Percentiles rank a stretch among this genome's conserved stretches.
Evolutionary conservation across 2,113 vertebrate species (phyloP).

Genomic region (Triplophysa tibetana): DNA sequence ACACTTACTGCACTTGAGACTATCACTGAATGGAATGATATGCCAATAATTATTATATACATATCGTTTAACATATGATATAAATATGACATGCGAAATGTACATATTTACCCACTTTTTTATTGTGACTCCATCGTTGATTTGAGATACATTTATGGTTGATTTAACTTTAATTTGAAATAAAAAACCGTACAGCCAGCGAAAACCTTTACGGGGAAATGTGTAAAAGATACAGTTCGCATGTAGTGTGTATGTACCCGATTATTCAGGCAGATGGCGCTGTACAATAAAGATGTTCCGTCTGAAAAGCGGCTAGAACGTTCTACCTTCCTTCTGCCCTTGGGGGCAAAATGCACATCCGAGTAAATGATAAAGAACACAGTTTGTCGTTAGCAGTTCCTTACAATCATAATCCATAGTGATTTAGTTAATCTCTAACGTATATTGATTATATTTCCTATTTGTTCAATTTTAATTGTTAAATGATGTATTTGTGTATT

Average conservation of each 20-base stretch:
- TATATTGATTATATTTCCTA: background rate
- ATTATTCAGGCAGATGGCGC: slow-evolving; percentile 55
- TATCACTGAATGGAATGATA: background rate
- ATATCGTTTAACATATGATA: too few relatives aligned
- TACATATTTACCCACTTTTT: too few relatives aligned
- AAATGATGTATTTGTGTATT: background rate
- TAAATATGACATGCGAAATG: too few relatives aligned
- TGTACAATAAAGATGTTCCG: slow-evolving; percentile 50
- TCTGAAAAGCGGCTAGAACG: slow-evolving; percentile 28
- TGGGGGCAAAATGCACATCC: slow-evolving; percentile 34
- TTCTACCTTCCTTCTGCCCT: slow-evolving; percentile 48
- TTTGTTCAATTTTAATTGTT: background rate
- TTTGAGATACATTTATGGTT: too few relatives aligned
- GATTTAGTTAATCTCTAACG: background rate
- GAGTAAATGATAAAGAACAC: background rate
- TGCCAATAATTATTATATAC: background rate
- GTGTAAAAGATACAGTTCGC: background rate
- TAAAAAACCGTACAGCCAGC: background rate
- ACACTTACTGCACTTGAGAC: too few relatives aligned
- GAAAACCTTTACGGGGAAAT: background rate
- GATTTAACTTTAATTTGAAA: background rate
- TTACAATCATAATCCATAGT: background rate
- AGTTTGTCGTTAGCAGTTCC: too few relatives aligned
- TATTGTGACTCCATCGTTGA: too few relatives aligned
- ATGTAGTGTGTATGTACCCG: background rate